Percentiles rank a stretch among this genome's conserved stretches.
Conservation (phyloP, 2,888 invertebrate species). For the Pheosia tremula region DNA sequence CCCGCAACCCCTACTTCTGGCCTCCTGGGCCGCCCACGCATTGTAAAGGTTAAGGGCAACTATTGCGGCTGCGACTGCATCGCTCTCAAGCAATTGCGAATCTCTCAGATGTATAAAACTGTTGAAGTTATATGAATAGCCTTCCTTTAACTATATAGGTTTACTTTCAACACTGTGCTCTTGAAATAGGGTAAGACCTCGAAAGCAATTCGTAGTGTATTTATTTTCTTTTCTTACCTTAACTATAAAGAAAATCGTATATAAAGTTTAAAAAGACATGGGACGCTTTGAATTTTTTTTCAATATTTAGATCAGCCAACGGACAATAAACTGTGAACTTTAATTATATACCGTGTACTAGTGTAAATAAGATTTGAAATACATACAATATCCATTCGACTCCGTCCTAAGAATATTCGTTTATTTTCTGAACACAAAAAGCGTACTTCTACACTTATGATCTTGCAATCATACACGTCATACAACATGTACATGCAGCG, state of each 20-base stretch:
- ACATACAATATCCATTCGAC: too few species aligned
- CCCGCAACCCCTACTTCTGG: slow-evolving; percentile 20
- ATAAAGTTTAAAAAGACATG: too few species aligned
- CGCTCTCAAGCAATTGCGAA: slow-evolving; percentile 45
- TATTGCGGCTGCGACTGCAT: slow-evolving; percentile 50
- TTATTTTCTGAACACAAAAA: background rate
- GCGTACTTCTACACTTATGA: background rate
- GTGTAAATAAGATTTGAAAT: too few species aligned
- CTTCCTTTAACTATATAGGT: slow-evolving; percentile 9
- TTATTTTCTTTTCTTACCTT: too few species aligned
- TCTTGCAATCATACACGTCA: background rate
- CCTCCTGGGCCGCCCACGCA: slow-evolving; percentile 46
- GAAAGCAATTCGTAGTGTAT: too few species aligned
- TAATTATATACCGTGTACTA: too few species aligned
- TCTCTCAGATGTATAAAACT: slow-evolving; percentile 37
- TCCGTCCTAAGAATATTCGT: background rate
- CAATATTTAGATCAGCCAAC: too few species aligned
- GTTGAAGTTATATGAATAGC: slow-evolving; percentile 26
- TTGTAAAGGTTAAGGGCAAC: slow-evolving; percentile 69
- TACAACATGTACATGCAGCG: background rate
- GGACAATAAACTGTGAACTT: too few species aligned
- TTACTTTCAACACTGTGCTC: slow-evolving; percentile 12
- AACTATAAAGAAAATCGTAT: too few species aligned
- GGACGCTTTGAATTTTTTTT: too few species aligned
- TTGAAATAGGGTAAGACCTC: too few species aligned